A percentile compares a stretch with the other conserved stretches of the same genome.
These are phyloP conservation scores for Protomyctophum bolini DNA, from an alignment of 2,113 vertebrate species.

Conservation along the genomic window DNA sequence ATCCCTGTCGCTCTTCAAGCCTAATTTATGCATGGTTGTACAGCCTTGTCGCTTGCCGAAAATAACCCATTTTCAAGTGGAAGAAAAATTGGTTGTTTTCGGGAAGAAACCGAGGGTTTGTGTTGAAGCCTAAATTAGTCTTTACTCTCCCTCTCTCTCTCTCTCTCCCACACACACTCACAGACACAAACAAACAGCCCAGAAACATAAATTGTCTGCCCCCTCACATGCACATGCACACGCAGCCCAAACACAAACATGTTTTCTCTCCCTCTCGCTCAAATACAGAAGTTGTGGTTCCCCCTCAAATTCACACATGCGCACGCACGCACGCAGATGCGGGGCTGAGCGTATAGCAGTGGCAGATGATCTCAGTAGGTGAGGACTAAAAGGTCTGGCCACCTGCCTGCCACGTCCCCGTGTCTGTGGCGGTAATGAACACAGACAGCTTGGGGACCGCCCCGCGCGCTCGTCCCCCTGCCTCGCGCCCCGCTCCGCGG, in stretches of 20 bases:
- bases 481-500: conserved; percentile 58
- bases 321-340: neutral
- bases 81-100: too few species aligned
- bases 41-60: too few species aligned
- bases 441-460: conserved; percentile 94
- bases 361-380: conserved; percentile 88
- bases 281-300: conserved; percentile 40
- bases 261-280: conserved; percentile 3
- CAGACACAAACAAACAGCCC: too few species aligned
- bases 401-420: conserved; percentile 88
- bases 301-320: neutral
- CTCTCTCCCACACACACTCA: too few species aligned
- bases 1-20: neutral
- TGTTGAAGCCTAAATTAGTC: too few species aligned
- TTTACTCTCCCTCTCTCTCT: too few species aligned
- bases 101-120: too few species aligned
- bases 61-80: too few species aligned
- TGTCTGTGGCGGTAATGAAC: conserved; percentile 93
- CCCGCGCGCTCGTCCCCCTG: conserved; percentile 79
- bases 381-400: conserved; percentile 85
- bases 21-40: too few species aligned
- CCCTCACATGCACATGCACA: neutral
- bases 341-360: conserved; percentile 25
- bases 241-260: neutral
- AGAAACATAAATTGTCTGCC: too few species aligned